Evolutionary conservation across 1,140 invertebrate species (phyloP), one percentile per base, ranked within the genome.

Genomic region (Intoshia linei): DNA sequence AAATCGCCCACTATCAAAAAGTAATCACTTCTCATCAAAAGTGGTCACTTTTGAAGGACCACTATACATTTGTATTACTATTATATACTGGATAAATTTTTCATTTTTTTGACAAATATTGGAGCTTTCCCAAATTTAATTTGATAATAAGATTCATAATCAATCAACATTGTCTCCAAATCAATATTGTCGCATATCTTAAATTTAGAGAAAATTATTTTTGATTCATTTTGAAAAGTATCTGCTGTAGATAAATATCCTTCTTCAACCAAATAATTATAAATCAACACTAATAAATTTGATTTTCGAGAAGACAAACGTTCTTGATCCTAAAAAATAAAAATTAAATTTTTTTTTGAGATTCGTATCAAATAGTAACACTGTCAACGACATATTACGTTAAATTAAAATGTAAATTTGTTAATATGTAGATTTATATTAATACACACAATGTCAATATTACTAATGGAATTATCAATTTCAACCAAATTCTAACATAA

Each of bases 131-230:
- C 70, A 54, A 76, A 83, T 46, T 74, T 69, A 15, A 73, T 58
- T 44, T 68, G 66, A 53, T 76, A 78, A 59, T 74, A 84, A 34
- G 70, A 70, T 42, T 71, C 71, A 52, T 74, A 87, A 44, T 84
- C 76, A 57, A 74, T 66, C 30, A 84, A 54, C 39, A 90, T 72
- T 14, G 69, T 71, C 36, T 73, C 69, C 42, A 87, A 55, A 50
- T 83, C 74, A 37, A 84, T 68, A 45, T 84, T 84, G 45, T 87
- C 78, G 56, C 78, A 84, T 1, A 83, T 63, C 47, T 68, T 61
- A 55, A 68, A 70, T 25, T 69, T 64, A 22, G 66, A 63, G 1
- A 64, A 52, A 18, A 77, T 57, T 15, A 66, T 61, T 1, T 52
- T 58, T 4, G 72, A 71, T 56, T 81, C 76, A 14, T 55, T 55